phyloP scores from a whole-genome alignment of 2,888 invertebrate genomes.

The Ophion ellenae region DNA sequence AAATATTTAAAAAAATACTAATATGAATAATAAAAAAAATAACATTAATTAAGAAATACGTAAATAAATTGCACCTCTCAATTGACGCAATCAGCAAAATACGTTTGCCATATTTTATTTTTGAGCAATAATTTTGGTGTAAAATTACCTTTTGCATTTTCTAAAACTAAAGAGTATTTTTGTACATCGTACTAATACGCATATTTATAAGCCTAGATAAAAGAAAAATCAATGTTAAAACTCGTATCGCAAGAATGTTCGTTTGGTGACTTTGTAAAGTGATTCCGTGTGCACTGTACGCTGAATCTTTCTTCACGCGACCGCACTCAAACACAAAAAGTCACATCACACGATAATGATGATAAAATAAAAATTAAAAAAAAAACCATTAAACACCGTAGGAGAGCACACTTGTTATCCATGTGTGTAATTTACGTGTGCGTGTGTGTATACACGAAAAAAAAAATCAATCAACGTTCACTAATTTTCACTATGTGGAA shows the following conservation, averaged over 20 bases:
- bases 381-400: slow-evolving; percentile 24
- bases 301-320: slow-evolving; percentile 26
- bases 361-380: neutral
- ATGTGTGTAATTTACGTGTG: slow-evolving; percentile 54
- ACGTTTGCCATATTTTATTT: too few relatives aligned
- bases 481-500: slow-evolving; percentile 43
- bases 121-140: too few relatives aligned
- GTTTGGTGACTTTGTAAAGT: neutral
- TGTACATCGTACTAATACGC: neutral
- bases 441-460: slow-evolving; percentile 41
- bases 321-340: slow-evolving; percentile 25
- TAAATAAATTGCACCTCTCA: too few relatives aligned
- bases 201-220: neutral
- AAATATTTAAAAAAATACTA: too few relatives aligned
- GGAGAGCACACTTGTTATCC: slow-evolving; percentile 49
- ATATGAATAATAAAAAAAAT: too few relatives aligned
- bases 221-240: neutral
- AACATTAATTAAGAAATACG: too few relatives aligned
- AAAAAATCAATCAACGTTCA: slow-evolving; percentile 32
- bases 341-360: slow-evolving; percentile 17
- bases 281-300: neutral
- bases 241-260: neutral
- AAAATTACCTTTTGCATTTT: too few relatives aligned
- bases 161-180: neutral
- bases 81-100: too few relatives aligned